Evolutionary conservation across 2,888 invertebrate species (phyloP).

Genomic region (Cremastinae sp.): DNA sequence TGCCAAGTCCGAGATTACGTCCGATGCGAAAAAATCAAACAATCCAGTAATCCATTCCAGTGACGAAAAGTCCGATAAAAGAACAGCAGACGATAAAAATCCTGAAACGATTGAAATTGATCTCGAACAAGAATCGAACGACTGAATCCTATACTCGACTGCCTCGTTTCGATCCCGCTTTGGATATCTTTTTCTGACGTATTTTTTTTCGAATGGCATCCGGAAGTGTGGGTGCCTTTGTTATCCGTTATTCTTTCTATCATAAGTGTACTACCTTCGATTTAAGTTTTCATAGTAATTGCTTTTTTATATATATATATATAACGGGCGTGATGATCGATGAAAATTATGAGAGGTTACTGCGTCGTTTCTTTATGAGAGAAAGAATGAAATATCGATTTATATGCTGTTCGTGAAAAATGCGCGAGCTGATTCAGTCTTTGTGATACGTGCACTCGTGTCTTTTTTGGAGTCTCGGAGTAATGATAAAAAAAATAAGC

Average conservation of each 20-base stretch:
- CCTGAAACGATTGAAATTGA: background rate
- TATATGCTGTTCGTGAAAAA: constrained; percentile 16
- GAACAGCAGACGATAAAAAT: background rate
- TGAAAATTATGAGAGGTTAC: constrained; percentile 12
- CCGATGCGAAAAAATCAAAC: constrained; percentile 19
- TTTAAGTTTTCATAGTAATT: constrained; percentile 24
- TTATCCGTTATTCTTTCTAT: constrained; percentile 35
- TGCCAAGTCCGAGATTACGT: constrained; percentile 38
- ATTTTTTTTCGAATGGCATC: constrained; percentile 19
- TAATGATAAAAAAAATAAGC: background rate
- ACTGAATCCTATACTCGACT: background rate
- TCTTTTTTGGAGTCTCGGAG: constrained; percentile 7
- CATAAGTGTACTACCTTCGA: constrained; percentile 39
- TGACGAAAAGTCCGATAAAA: constrained; percentile 5
- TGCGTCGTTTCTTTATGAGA: constrained; percentile 16
- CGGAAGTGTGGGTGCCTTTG: constrained; percentile 20
- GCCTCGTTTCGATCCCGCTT: background rate
- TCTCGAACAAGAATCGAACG: background rate
- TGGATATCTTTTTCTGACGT: constrained; percentile 4
- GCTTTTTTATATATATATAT: constrained; percentile 12
- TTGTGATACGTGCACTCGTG: constrained; percentile 46
- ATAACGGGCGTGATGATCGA: background rate
- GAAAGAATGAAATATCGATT: constrained; percentile 10
- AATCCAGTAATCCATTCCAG: background rate
- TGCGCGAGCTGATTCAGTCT: constrained; percentile 30